phyloP scores from a whole-genome alignment of 2,797 vertebrate genomes.

The Mallotus villosus region DNA sequence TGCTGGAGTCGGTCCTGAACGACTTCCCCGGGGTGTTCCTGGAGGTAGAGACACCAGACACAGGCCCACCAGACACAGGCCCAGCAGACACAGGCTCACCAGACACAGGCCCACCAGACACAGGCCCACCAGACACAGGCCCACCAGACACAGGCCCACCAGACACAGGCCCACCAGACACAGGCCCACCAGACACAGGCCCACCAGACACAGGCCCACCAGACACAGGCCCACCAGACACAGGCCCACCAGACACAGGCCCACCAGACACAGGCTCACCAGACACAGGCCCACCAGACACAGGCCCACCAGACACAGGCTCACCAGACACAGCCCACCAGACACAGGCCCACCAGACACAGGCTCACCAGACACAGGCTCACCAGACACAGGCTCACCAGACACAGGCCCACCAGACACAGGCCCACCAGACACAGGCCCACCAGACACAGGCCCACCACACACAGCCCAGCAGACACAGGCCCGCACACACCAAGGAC shows the following conservation, averaged over 20 bases:
- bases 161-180: too few relatives aligned
- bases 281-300: background rate
- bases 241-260: too few relatives aligned
- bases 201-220: too few relatives aligned
- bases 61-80: background rate
- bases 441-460: too few relatives aligned
- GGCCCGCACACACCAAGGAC: too few relatives aligned
- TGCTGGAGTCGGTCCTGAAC: constrained; percentile 96
- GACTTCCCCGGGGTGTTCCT: constrained; percentile 80
- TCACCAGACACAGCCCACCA: background rate
- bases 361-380: too few relatives aligned
- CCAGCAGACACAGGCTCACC: background rate
- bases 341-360: background rate
- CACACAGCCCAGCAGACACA: too few relatives aligned
- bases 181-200: background rate
- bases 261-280: constrained; percentile 26
- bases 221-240: background rate
- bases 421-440: background rate
- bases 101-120: background rate
- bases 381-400: background rate
- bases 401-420: constrained; percentile 29
- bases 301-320: too few relatives aligned
- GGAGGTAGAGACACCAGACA: background rate
- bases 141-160: background rate
- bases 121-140: constrained; percentile 26